phyloP scores from a whole-genome alignment of 2,113 vertebrate genomes.

The Paraplagusia blochii region DNA sequence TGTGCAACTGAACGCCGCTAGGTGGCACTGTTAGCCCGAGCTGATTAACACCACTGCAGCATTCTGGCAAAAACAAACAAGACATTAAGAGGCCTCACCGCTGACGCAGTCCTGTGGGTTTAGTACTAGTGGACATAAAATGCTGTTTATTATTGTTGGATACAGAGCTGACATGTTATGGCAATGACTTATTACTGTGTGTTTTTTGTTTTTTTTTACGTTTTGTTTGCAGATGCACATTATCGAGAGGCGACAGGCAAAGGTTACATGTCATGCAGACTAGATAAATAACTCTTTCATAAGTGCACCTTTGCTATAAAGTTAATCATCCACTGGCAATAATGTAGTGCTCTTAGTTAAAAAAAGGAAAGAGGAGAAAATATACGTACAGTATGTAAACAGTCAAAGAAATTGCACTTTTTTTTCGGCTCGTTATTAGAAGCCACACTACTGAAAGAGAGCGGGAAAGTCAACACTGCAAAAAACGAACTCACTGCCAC shows the following conservation, averaged over 20 bases:
- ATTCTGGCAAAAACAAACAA: not conserved
- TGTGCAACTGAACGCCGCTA: slow-evolving; percentile 59
- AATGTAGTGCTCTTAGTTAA: slow-evolving; percentile 74
- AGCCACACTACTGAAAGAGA: slow-evolving; percentile 67
- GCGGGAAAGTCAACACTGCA: slow-evolving; percentile 51
- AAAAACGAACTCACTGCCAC: slow-evolving; percentile 60
- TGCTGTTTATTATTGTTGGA: slow-evolving; percentile 55
- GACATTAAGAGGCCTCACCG: slow-evolving; percentile 8
- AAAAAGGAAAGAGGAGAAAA: slow-evolving; percentile 64
- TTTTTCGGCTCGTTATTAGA: slow-evolving; percentile 60
- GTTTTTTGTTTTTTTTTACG: slow-evolving; percentile 28
- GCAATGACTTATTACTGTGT: slow-evolving; percentile 56
- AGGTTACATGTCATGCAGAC: slow-evolving; percentile 78
- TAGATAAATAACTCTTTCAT: slow-evolving; percentile 75
- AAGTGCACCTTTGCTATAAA: slow-evolving; percentile 76
- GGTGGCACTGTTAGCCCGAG: slow-evolving; percentile 63
- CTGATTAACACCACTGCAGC: slow-evolving; percentile 49
- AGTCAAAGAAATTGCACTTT: slow-evolving; percentile 78
- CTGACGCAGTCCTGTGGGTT: slow-evolving; percentile 25
- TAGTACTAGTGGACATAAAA: slow-evolving; percentile 65
- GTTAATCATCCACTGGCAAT: slow-evolving; percentile 76
- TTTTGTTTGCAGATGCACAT: slow-evolving; percentile 67
- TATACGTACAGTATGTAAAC: slow-evolving; percentile 75
- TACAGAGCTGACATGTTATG: slow-evolving; percentile 75
- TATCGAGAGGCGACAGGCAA: slow-evolving; percentile 71